These are phyloP conservation scores for Chaetura pelagica DNA, from an alignment of 2,113 vertebrate genomes.

Conservation along the genomic window DNA sequence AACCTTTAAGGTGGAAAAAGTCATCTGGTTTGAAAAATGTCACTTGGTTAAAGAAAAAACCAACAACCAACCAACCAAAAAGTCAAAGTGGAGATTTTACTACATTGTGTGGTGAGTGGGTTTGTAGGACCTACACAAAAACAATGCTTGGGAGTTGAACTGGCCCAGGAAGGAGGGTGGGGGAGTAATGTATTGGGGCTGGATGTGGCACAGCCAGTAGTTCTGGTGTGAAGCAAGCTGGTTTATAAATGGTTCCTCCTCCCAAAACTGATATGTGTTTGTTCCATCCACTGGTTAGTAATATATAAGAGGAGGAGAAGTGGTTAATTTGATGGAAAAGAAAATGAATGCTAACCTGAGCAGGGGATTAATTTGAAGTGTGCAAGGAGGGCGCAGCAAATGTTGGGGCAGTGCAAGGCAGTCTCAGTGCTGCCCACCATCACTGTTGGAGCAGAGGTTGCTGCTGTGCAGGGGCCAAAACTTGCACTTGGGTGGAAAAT, in stretches of 20 bases:
- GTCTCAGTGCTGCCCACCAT: neutral
- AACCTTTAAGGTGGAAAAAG: slow-evolving; percentile 47
- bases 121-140: neutral
- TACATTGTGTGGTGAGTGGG: neutral
- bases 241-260: neutral
- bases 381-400: neutral
- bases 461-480: neutral
- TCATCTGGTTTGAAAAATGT: slow-evolving; percentile 16
- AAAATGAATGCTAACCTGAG: neutral
- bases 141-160: neutral
- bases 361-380: neutral
- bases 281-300: neutral
- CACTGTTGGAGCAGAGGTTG: neutral
- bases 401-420: neutral
- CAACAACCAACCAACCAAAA: neutral
- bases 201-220: neutral
- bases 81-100: neutral
- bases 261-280: neutral
- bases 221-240: neutral
- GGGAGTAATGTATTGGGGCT: neutral
- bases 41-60: neutral
- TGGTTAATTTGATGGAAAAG: neutral
- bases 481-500: neutral
- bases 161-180: neutral
- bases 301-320: neutral